Evolutionary conservation across 2,888 invertebrate species (phyloP), one percentile per base, ranked within the genome.

Genomic region (Pristionchus entomophagus): DNA sequence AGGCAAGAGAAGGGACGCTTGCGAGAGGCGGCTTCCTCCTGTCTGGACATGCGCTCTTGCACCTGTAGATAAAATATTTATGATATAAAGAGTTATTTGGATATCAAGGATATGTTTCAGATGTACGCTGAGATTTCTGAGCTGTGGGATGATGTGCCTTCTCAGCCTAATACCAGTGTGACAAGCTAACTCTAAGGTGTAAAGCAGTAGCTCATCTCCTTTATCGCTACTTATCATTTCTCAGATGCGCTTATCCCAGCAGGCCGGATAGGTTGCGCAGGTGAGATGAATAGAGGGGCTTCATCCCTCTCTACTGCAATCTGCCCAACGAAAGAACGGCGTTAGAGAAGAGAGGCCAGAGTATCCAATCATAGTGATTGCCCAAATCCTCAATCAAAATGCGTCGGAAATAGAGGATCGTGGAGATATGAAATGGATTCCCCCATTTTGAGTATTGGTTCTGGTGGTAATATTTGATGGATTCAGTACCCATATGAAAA

Each of bases 1-100:
- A 91, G 89, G 41, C 90, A 90, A 59, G 87, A 26, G 51, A 56
- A 84, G 17, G 84, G 49, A 12, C 69, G 26, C 86, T 82, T 32
- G 22, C 81, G 22, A 53, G 73, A 35, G 22, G 86, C 35, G 2
- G 82, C 84, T 26, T 86, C 86, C 17, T 77, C 83, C 29, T 83
- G 83, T 53, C 86, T 41, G 84, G 32, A 26, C n/a, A 77, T 38
- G 32, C 84, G 49, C n/a, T 83, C 56, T 41, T 65, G 56, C 19
- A 69, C 59, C 86, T 84, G 45, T 10, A 29, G 26, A 29, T 19
- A 32, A 38, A 45, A 2, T 41, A 51, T 80, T 32, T 51, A 6
- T 8, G 62, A 26, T 56, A 56, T 2, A n/a, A n/a, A n/a, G n/a
- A 56, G 19, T 14, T 53, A 56, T 56, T 56, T 26, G 17, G 2